These are phyloP conservation scores for Tetraneura akinire DNA, from an alignment of 1,140 invertebrate genomes.

Conservation along the genomic window DNA sequence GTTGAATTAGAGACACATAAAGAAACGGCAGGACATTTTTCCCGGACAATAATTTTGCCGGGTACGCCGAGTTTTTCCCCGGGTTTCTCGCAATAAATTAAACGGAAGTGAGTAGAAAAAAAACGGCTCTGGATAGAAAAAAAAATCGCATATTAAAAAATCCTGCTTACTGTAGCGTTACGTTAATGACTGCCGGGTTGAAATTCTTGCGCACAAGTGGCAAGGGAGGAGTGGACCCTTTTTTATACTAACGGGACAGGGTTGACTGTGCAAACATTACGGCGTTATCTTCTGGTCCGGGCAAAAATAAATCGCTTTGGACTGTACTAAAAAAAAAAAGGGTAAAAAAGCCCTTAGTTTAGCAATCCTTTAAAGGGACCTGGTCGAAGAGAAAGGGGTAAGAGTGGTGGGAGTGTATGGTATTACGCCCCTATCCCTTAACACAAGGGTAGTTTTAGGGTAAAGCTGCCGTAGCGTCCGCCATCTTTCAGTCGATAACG, in stretches of 20 bases:
- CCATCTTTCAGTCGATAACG: conserved; percentile 51
- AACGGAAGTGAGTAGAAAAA: conserved; percentile 50
- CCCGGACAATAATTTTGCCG: conserved; percentile 30
- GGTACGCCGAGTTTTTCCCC: conserved; percentile 35
- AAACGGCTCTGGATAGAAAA: not conserved
- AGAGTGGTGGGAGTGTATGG: not conserved
- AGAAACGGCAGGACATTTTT: conserved; percentile 47
- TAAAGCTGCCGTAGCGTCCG: conserved; percentile 35
- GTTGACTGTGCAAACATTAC: conserved; percentile 48
- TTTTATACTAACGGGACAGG: conserved; percentile 40
- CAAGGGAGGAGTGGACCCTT: conserved; percentile 36
- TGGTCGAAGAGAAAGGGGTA: not conserved
- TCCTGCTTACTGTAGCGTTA: conserved; percentile 52
- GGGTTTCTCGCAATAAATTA: conserved; percentile 51
- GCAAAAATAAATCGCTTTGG: conserved; percentile 49
- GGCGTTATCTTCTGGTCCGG: conserved; percentile 51
- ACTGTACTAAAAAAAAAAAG: conserved; percentile 35
- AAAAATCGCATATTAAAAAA: conserved; percentile 50
- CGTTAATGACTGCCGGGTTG: conserved; percentile 50
- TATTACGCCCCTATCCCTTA: conserved; percentile 35
- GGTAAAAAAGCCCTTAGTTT: conserved; percentile 50
- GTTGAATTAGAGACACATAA: conserved; percentile 42
- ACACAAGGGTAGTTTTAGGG: conserved; percentile 47
- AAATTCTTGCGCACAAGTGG: conserved; percentile 50
- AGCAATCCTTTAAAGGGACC: conserved; percentile 44